Conservation (phyloP, 2,113 vertebrate genomes). For the Protobothrops flavoviridis region DNA sequence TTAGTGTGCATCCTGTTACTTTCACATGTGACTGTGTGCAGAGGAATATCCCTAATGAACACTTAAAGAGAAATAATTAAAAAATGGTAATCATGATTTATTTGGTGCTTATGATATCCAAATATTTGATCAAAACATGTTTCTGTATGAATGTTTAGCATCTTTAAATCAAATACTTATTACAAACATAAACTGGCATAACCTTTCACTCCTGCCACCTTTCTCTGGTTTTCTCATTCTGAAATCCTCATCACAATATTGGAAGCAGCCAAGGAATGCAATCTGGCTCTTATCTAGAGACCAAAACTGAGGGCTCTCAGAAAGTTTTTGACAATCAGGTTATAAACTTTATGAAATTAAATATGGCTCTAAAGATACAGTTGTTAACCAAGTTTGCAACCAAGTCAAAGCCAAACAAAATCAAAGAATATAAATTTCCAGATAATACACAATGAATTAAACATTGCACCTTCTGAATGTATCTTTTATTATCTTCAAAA, state of each 20-base stretch:
- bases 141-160: neutral
- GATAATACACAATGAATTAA: neutral
- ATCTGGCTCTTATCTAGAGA: neutral
- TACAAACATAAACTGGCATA: neutral
- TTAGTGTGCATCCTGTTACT: neutral
- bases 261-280: neutral
- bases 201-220: neutral
- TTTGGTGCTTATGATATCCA: neutral
- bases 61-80: neutral
- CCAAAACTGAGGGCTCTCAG: neutral
- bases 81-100: neutral
- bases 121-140: neutral
- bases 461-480: neutral
- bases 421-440: neutral
- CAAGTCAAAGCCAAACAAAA: neutral
- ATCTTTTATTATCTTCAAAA: neutral
- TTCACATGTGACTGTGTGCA: neutral
- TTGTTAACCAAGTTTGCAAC: neutral
- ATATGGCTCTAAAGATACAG: neutral
- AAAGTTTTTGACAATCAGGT: neutral
- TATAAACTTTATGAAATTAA: neutral
- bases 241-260: neutral
- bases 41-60: neutral
- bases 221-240: neutral
- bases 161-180: neutral